A percentile compares a stretch with the other conserved stretches of the same genome.
Evolutionary conservation across 2,797 vertebrate genomes (phyloP).

Genomic region (Mormyrops boulengeri): DNA sequence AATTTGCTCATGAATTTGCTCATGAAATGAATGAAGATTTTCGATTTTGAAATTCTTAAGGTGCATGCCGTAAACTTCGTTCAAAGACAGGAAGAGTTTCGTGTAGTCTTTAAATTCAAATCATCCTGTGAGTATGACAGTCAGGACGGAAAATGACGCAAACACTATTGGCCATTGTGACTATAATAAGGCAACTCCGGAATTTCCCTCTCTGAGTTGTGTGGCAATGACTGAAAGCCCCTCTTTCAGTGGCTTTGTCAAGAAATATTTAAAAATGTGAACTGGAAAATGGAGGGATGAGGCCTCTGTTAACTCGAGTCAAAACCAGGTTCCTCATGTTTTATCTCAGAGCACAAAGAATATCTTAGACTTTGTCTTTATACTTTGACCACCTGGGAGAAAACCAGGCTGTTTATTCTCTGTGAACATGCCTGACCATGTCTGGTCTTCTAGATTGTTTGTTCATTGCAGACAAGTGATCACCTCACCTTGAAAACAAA

Average conservation of each 20-base stretch:
- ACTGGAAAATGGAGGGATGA: neutral
- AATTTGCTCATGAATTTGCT: neutral
- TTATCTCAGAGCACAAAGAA: neutral
- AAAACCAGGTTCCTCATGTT: neutral
- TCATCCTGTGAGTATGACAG: neutral
- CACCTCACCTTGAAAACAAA: constrained; percentile 90
- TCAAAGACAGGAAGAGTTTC: neutral
- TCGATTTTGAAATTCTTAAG: neutral
- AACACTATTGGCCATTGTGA: neutral
- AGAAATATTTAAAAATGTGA: neutral
- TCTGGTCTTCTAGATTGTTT: neutral
- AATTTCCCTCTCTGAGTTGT: neutral
- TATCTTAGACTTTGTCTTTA: neutral
- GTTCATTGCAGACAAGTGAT: neutral
- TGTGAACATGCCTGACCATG: neutral
- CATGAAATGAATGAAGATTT: neutral
- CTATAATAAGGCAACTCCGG: neutral
- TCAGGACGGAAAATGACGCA: neutral
- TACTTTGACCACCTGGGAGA: neutral
- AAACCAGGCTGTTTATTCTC: neutral
- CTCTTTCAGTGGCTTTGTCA: neutral
- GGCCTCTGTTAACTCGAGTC: neutral
- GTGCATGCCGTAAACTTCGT: neutral
- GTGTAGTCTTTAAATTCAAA: neutral
- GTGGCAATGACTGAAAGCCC: neutral